Conservation (phyloP, 2,797 vertebrate species). For the Amazonetta brasiliensis region DNA sequence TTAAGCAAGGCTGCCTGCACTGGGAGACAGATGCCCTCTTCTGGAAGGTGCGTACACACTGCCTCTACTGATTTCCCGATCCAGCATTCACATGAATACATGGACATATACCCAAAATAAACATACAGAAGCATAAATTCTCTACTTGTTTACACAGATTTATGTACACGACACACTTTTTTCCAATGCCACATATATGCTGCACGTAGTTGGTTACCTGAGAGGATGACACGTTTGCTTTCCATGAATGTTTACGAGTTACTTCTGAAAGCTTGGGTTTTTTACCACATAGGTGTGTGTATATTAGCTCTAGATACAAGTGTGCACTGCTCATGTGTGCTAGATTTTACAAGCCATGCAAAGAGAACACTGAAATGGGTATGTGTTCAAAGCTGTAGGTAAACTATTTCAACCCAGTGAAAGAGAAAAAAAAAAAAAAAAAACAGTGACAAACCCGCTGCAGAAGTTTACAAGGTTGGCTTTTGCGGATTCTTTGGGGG, state of each 20-base stretch:
- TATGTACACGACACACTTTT: not conserved
- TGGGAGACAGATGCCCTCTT: constrained; percentile 71
- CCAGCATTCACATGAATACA: not conserved
- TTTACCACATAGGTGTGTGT: not conserved
- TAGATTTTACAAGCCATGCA: not conserved
- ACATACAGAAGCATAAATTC: not conserved
- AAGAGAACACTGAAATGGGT: not conserved
- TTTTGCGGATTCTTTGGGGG: not conserved
- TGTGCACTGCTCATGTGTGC: accelerated
- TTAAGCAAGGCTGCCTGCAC: not conserved
- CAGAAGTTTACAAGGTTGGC: not conserved
- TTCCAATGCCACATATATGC: not conserved
- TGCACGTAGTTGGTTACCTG: not conserved
- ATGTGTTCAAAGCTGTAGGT: not conserved
- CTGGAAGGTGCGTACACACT: constrained; percentile 30
- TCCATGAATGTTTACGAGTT: not conserved
- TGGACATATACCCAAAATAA: not conserved
- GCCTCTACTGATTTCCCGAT: not conserved
- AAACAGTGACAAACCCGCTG: not conserved
- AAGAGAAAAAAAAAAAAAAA: not conserved
- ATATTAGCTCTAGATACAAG: not conserved
- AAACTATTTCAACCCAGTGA: not conserved
- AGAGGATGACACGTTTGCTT: accelerated
- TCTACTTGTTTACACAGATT: accelerated
- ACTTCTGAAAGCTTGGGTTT: not conserved